A percentile compares a stretch with the other conserved stretches of the same genome.
Evolutionary conservation across 2,888 invertebrate genomes (phyloP).

Genomic region (Cephus pulcher): DNA sequence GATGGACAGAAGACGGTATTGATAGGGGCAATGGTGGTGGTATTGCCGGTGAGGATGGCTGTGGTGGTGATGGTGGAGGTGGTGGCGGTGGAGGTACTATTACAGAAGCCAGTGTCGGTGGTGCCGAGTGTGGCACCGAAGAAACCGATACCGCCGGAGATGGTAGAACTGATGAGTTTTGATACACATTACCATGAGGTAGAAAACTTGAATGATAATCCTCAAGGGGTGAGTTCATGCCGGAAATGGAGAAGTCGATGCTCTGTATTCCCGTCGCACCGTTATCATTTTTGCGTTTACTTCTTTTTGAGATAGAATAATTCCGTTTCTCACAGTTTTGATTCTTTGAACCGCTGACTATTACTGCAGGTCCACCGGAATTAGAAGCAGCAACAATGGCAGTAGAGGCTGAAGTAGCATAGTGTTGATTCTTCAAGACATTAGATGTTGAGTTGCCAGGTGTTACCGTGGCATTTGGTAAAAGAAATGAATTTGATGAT

Average conservation of each 20-base stretch:
- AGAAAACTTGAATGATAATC: constrained; percentile 47
- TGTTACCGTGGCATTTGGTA: constrained; percentile 51
- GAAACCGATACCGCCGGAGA: not conserved
- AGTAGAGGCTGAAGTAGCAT: constrained; percentile 27
- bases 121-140: not conserved
- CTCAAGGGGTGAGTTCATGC: constrained; percentile 56
- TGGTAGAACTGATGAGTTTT: constrained; percentile 29
- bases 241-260: constrained; percentile 57
- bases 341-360: constrained; percentile 43
- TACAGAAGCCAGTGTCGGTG: not conserved
- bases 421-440: constrained; percentile 31
- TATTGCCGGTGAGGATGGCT: constrained; percentile 27
- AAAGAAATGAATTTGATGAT: constrained; percentile 53
- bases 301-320: constrained; percentile 55
- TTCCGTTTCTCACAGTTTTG: constrained; percentile 60
- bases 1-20: not conserved
- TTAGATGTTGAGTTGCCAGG: constrained; percentile 25
- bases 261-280: constrained; percentile 48
- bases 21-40: constrained; percentile 10
- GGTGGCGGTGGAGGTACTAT: constrained; percentile 20
- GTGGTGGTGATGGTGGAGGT: constrained; percentile 18
- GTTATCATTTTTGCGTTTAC: constrained; percentile 54
- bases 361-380: constrained; percentile 26
- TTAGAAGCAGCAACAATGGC: constrained; percentile 32
- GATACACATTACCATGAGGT: constrained; percentile 52